These are phyloP conservation scores for Tarsius wallacei DNA, from an alignment of 2,797 vertebrate genomes.

Conservation along the genomic window DNA sequence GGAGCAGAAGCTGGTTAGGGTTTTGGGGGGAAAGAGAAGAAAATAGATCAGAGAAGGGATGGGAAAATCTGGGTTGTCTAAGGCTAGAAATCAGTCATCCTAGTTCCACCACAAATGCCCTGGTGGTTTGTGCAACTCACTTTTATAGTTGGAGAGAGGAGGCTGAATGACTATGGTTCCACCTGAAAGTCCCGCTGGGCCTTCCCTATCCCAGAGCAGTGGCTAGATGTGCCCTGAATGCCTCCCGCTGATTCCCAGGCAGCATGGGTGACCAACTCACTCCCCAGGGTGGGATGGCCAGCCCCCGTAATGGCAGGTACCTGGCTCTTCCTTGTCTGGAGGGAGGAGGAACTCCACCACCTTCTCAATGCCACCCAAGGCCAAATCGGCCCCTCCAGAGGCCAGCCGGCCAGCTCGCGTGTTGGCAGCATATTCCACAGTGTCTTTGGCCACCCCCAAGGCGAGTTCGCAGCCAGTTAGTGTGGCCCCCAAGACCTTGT, in stretches of 20 bases:
- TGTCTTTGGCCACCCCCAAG: constrained; percentile 85
- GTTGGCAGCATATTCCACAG: constrained; percentile 85
- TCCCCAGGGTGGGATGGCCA: not conserved
- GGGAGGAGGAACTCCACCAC: constrained; percentile 90
- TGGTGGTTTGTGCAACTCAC: not conserved
- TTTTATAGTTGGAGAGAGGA: not conserved
- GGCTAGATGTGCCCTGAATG: not conserved
- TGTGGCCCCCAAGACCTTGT: constrained; percentile 88
- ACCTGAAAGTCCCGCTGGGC: not conserved
- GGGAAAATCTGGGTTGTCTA: not conserved
- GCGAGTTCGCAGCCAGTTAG: constrained; percentile 87
- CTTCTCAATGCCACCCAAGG: constrained; percentile 89
- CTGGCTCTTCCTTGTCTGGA: constrained; percentile 87
- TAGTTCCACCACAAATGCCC: not conserved
- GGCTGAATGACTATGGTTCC: not conserved
- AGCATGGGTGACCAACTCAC: not conserved
- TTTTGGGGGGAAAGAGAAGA: not conserved
- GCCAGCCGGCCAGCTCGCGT: constrained; percentile 90
- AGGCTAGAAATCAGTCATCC: not conserved
- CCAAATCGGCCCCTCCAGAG: constrained; percentile 88
- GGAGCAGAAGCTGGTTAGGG: constrained; percentile 14
- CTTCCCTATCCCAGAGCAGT: not conserved
- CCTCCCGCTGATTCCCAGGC: not conserved
- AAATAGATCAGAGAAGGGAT: not conserved
- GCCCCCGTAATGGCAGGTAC: constrained; percentile 77